phyloP scores from a whole-genome alignment of 1,140 invertebrate species.

The Dinoponera quadriceps region DNA sequence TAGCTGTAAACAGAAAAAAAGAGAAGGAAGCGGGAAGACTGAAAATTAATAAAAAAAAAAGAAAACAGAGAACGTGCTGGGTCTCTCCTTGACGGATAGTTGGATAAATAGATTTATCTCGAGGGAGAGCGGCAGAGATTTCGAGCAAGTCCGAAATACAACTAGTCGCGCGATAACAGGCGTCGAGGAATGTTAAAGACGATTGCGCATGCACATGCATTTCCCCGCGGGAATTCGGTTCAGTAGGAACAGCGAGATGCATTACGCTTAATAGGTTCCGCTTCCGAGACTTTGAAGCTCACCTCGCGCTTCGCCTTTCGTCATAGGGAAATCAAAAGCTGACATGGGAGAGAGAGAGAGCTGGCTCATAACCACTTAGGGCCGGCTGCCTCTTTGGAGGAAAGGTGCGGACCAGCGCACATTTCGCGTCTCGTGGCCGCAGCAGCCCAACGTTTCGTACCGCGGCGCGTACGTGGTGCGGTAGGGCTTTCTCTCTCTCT shows the following conservation, averaged over 20 bases:
- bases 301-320: conserved; percentile 5
- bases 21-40: no score
- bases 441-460: neutral
- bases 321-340: conserved; percentile 47
- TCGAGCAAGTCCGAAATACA: neutral
- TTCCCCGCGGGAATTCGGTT: neutral
- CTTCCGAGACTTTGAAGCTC: conserved; percentile 57
- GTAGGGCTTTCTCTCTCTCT: conserved; percentile 30
- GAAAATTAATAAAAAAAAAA: no score
- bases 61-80: no score
- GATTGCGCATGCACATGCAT: neutral
- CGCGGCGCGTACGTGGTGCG: conserved; percentile 26
- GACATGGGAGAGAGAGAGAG: conserved; percentile 18
- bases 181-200: neutral
- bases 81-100: no score
- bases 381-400: conserved; percentile 27
- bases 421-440: conserved; percentile 23
- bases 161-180: neutral
- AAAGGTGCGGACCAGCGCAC: conserved; percentile 13
- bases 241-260: conserved; percentile 38
- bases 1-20: no score
- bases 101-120: no score
- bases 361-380: conserved; percentile 60
- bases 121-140: neutral
- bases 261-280: conserved; percentile 54